Evolutionary conservation across 2,797 vertebrate species (phyloP).

Genomic region (Helostoma temminkii): DNA sequence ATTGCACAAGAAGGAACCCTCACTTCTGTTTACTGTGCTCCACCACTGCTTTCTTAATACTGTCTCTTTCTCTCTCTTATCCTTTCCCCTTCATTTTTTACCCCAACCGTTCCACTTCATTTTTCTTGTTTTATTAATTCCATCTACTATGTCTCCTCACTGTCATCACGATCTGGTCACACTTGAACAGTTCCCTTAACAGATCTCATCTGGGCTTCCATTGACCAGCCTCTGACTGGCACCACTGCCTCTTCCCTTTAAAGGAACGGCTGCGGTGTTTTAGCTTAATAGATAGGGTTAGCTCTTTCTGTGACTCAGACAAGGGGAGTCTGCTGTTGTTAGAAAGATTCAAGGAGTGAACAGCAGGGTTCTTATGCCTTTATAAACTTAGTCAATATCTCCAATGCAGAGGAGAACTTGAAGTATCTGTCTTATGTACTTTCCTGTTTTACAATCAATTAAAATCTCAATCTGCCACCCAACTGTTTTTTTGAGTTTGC

Average conservation of each 20-base stretch:
- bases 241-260: conserved; percentile 24
- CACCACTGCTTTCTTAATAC: conserved; percentile 42
- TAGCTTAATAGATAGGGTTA: conserved; percentile 13
- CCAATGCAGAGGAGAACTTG: conserved; percentile 9
- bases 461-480: conserved; percentile 53
- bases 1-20: conserved; percentile 21
- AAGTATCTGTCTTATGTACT: conserved; percentile 33
- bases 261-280: conserved; percentile 40
- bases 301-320: conserved; percentile 13
- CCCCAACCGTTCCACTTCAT: conserved; percentile 18
- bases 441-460: conserved; percentile 67
- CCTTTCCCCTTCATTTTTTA: conserved; percentile 4
- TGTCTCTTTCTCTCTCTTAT: conserved; percentile 39
- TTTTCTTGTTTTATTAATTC: conserved; percentile 10
- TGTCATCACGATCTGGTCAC: neutral
- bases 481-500: conserved; percentile 24
- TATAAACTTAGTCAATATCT: conserved; percentile 29
- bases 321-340: conserved; percentile 8
- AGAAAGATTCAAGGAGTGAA: conserved; percentile 9
- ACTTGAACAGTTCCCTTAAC: conserved; percentile 86
- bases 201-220: conserved; percentile 80
- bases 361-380: conserved; percentile 19
- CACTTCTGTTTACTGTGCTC: conserved; percentile 11
- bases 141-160: conserved; percentile 9
- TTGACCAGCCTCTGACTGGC: conserved; percentile 66